A percentile compares a stretch with the other conserved stretches of the same genome.
phyloP scores from a whole-genome alignment of 2,888 invertebrate genomes.

The Chironomus riparius region DNA sequence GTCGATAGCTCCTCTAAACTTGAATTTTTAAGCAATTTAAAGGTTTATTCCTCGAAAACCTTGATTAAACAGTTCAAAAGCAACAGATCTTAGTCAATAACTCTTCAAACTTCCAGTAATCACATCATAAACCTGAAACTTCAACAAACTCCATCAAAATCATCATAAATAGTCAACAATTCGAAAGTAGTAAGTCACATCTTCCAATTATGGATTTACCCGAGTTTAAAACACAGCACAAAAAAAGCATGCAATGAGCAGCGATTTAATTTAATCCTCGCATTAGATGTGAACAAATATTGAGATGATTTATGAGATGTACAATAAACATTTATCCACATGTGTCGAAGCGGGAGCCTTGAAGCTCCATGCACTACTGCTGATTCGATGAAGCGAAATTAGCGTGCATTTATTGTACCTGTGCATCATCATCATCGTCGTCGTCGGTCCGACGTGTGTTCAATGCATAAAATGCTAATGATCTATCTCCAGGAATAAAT shows the following conservation, averaged over 20 bases:
- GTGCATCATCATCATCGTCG: background rate
- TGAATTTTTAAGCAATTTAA: no score
- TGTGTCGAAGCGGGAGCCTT: background rate
- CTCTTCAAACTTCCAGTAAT: no score
- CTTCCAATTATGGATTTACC: background rate
- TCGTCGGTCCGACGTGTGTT: background rate
- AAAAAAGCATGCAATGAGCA: background rate
- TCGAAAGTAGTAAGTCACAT: background rate
- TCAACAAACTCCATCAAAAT: no score
- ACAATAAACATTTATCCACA: constrained; percentile 16
- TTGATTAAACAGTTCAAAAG: no score
- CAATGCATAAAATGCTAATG: background rate
- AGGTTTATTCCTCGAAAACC: no score
- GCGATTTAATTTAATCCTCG: constrained; percentile 22
- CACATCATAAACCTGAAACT: no score
- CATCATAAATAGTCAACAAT: no score
- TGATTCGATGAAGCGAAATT: constrained; percentile 4
- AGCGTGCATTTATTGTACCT: background rate
- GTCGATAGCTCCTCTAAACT: no score
- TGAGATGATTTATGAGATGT: constrained; percentile 23
- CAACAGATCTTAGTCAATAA: no score
- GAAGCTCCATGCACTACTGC: background rate
- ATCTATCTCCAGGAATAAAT: background rate
- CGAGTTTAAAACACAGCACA: no score
- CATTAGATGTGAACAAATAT: background rate